Evolutionary conservation across 2,888 invertebrate species (phyloP), one percentile per base, ranked within the genome.

Genomic region (Hyalella azteca): DNA sequence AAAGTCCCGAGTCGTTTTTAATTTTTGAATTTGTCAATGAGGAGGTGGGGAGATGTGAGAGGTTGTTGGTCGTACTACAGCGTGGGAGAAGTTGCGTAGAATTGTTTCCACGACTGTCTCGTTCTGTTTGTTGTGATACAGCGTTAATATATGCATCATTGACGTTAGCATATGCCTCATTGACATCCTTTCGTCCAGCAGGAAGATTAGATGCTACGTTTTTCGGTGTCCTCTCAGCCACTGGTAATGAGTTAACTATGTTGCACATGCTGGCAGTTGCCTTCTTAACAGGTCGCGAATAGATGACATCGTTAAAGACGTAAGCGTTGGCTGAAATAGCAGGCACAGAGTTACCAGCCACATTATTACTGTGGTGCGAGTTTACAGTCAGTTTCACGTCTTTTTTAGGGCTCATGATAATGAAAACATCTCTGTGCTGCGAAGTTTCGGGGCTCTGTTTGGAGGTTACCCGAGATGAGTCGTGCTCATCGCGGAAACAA

Each of bases 381-480:
- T 54, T 19, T 3, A 26, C 54, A 54, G 54, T 13, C 22, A 26
- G 54, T 7, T 22, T 26, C 3, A 22, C 54, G 26, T 22, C 29
- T 11, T 54, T 13, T 54, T 54, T 54, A 29, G 54, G 22, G 54
- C 11, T 22, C 11, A 29, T 22, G 54, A 22, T 54, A 1, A 54
- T 26, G 7, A 29, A 26, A 5, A 54, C 54, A 26, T 29, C 9
- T n/a, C 29, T 54, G 26, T 22, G 9, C 26, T 9, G 22, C 54
- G 54, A 54, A 29, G 22, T 29, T 26, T 19, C 22, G 29, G 26
- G 5, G 22, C 54, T 54, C 26, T 19, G 29, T 4, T 36, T 32
- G 66, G 66, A 29, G 15, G 75, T 75, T 75, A 75, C 41, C 75
- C 75, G 75, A n/a, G 75, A 75, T 75, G 75, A 75, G 45, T 75